Evolutionary conservation across 2,888 invertebrate genomes (phyloP), one percentile per base, ranked within the genome.

Genomic region (Melinaea marsaeus): DNA sequence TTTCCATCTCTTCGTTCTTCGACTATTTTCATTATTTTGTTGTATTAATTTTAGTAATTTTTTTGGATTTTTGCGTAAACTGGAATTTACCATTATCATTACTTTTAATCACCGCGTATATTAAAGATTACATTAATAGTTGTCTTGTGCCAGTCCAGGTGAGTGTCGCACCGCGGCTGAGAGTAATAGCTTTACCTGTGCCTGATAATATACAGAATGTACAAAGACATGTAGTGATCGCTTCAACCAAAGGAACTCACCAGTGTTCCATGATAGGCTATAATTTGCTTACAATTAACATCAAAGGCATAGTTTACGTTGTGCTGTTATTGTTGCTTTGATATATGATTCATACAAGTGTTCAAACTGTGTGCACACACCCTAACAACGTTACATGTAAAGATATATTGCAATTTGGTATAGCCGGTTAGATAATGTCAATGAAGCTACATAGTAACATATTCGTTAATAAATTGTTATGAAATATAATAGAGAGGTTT

Each of bases 191-290:
- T 60, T 63, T 48, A 42, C 11, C n/a, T 57, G 60, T 63, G 45
- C 72, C 79, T 76, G 82, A 85, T 85, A 84, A 86, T 86, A 83
- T 85, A 80, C 83, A 84, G 85, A 42, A 42, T 42, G 11, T 42
- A 9, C 7, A 42, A 42, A 42, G 3, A 42, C 7, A 9, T 42
- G 42, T 51, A 51, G 51, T 51, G 7, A 9, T 3, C 22, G 51
- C 51, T 51, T 51, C 7, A 48, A 13, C 48, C 6, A 48, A 9
- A 32, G 7, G 51, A 51, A 32, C 9, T 32, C n/a, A 51, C 7
- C 22, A 42, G 1, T 42, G 7, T 42, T 13, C 22, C 0, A 13
- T 22, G 13, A 57, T n/a, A 34, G 47, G 58, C 13, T n/a, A 56
- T 35, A 42, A 42, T 9, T 4, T 46, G 55, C 35, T 47, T 56